Percentiles rank a stretch among this genome's conserved stretches.
Conservation (phyloP, 2,113 vertebrate species). For the Dasypus novemcinctus region DNA sequence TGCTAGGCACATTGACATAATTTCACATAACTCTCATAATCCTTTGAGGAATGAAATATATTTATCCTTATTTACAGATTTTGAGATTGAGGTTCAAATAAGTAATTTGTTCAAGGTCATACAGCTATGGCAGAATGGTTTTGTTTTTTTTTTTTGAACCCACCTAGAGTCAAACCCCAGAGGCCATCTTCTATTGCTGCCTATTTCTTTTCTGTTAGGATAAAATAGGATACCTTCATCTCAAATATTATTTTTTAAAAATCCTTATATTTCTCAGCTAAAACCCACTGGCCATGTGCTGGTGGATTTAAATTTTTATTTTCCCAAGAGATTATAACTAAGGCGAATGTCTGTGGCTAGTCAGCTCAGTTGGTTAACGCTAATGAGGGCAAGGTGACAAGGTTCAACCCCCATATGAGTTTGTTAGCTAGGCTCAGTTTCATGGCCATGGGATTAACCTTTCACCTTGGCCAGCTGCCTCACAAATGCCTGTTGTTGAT, state of each 20-base stretch:
- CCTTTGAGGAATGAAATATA: not conserved
- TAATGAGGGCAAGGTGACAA: slow-evolving; percentile 40
- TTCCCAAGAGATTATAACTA: not conserved
- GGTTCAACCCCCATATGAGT: not conserved
- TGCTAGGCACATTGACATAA: not conserved
- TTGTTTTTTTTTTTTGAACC: not conserved
- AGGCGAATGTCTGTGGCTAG: not conserved
- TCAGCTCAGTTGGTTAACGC: slow-evolving; percentile 32
- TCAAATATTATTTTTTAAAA: not conserved
- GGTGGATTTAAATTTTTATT: not conserved
- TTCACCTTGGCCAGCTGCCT: slow-evolving; percentile 55
- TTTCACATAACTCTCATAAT: not conserved
- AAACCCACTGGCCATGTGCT: not conserved
- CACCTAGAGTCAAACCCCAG: not conserved
- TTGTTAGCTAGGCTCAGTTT: not conserved
- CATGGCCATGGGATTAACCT: slow-evolving; percentile 53
- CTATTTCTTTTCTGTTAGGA: not conserved
- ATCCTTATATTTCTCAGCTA: not conserved
- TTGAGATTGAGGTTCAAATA: not conserved
- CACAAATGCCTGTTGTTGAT: not conserved
- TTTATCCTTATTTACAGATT: slow-evolving; percentile 53
- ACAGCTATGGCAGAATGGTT: not conserved
- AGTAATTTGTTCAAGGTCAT: not conserved
- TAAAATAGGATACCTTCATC: not conserved
- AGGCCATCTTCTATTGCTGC: not conserved